A percentile compares a stretch with the other conserved stretches of the same genome.
Evolutionary conservation across 2,797 vertebrate genomes (phyloP).

Genomic region (Ctenopoma multispine): DNA sequence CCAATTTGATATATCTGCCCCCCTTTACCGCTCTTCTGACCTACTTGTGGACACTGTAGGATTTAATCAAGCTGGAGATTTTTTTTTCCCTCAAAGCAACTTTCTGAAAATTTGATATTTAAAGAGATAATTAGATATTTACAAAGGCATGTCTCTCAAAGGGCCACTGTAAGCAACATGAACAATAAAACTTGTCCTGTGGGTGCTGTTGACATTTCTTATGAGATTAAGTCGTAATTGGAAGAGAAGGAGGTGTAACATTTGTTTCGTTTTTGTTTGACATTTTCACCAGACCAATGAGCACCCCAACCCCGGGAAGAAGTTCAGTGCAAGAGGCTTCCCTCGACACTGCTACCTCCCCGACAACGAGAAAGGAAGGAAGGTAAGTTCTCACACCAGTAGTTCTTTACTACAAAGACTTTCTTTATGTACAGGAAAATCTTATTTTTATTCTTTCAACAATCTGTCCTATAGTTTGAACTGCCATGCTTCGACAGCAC

Average conservation of each 20-base stretch:
- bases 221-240: constrained; percentile 36
- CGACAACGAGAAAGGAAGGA: constrained; percentile 94
- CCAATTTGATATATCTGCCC: not conserved
- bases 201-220: constrained; percentile 53
- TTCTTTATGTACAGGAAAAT: no score
- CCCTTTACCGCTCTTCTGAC: not conserved
- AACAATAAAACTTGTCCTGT: constrained; percentile 29
- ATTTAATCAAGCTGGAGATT: not conserved
- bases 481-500: no score
- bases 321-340: constrained; percentile 95
- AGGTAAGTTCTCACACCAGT: constrained; percentile 81
- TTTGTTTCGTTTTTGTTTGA: constrained; percentile 41
- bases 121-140: constrained; percentile 33
- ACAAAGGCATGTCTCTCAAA: constrained; percentile 14
- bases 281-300: constrained; percentile 88
- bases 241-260: constrained; percentile 29
- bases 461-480: no score
- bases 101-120: constrained; percentile 8
- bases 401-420: no score
- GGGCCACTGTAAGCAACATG: constrained; percentile 3
- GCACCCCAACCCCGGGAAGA: constrained; percentile 95
- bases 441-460: no score
- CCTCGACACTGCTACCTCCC: constrained; percentile 98
- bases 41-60: not conserved
- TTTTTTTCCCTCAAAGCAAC: not conserved